Base-by-base conservation (phyloP, 2,888 invertebrate species). In the Cecidostiba fungosa region DNA sequence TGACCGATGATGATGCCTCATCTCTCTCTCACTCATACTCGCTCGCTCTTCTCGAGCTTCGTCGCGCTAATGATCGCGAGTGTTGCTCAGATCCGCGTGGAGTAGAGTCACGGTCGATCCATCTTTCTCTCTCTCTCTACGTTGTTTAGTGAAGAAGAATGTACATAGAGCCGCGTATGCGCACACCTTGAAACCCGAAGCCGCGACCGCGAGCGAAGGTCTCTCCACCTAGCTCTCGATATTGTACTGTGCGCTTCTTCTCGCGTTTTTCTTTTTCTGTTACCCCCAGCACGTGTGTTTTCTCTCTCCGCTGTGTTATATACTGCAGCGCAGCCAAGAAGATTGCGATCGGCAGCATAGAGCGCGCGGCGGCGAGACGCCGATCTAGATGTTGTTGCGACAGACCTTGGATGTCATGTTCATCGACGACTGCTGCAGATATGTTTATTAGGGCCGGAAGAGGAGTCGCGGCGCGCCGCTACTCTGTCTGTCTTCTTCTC, bases 381-480 rank as follows among this genome's bases (percentile, higher is more conserved):
- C 29, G 50, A 77, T 77, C 62, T 77, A 23, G 62, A 66, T 66
- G 29, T 5, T n/a, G 23, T 77, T 39, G 50, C 72, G 72, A 39
- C 23, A 39, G 54, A 54, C 72, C 36, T 80, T 39, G 80, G 16
- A 36, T 39, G 72, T 72, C 80, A 26, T 59, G 72, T 59, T 32
- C 43, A 43, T 32, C 26, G 26, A 4, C 29, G 36, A 59, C 23
- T 59, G 10, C 76, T 32, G 26, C 47, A 43, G 83, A 84, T 78
- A 84, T 84, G 83, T 77, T 73, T 84, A 47, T 84, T 84, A 78
- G 78, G 66, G 54, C 74, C 66, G 84, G 62, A 78, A 84, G 66
- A 50, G 23, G n/a, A 66, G 62, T 26, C 23, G 39, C 26, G 47
- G n/a, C 19, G 19, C 23, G 29, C 78, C 66, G 66, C 78, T n/a